Evolutionary conservation across 2,888 invertebrate species (phyloP), one percentile per base, ranked within the genome.

Genomic region (Gymnocheta viridis): DNA sequence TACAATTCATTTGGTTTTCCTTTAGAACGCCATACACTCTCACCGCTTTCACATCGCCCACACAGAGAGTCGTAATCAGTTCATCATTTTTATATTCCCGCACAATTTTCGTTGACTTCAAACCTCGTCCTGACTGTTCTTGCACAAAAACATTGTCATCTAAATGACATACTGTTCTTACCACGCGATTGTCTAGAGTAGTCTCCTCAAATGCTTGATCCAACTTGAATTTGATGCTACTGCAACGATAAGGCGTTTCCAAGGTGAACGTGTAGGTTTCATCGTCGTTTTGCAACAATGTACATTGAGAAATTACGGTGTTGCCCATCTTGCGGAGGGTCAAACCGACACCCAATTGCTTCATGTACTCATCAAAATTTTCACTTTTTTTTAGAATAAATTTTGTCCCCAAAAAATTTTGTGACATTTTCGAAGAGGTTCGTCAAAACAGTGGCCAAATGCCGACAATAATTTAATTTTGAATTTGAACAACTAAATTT

Each of bases 291-390:
- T 5, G 3, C 2, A 10, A 0, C 41, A 76, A 4, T 0, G 38
- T 5, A 32, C 58, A 69, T 51, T 69, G 24, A 10, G 62, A 24
- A 3, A 17, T 14, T 2, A 79, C 9, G 9, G 62, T 70, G 29
- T 79, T 79, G 70, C 62, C 62, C 78, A 70, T 79, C 62, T 70
- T 64, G 27, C 78, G 78, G 17, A 78, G 62, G 51, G 32, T 54
- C 78, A 70, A 70, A 70, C 78, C 78, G 19, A 79, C 41, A 10
- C 70, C 78, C 62, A 79, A 19, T 19, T 62, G 44, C 4, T 44
- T 62, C 70, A 79, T 79, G 54, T 79, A 79, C 0, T 24, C 62
- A 54, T 79, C 70, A 14, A 79, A 79, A 62, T 70, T 70, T 32
- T 70, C 24, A n/a, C 70, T 79, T 0, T 27, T 44, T 6, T 22